Percentiles rank a stretch among this genome's conserved stretches.
phyloP scores from a whole-genome alignment of 2,113 vertebrate genomes.

The Triplophysa tibetana region DNA sequence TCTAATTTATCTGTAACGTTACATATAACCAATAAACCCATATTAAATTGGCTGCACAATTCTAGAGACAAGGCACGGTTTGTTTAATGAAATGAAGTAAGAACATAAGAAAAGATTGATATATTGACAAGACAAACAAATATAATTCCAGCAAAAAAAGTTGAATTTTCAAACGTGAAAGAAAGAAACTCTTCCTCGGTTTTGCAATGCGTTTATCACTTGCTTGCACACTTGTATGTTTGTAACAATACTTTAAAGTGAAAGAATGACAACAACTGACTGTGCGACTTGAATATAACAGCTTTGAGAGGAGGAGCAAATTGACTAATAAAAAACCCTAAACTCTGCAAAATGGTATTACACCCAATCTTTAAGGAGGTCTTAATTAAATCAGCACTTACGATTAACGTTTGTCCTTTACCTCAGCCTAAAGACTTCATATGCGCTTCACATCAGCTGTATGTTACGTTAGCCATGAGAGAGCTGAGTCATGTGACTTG shows the following conservation, averaged over 20 bases:
- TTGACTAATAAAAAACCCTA: too few species aligned
- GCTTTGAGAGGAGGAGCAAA: neutral
- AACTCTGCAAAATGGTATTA: neutral
- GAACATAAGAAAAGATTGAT: neutral
- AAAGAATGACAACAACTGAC: neutral
- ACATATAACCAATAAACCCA: neutral
- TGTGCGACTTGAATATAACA: neutral
- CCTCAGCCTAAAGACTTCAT: neutral
- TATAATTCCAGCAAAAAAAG: neutral
- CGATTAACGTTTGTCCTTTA: neutral
- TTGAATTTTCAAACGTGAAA: neutral
- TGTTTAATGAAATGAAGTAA: neutral
- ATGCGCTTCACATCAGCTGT: neutral
- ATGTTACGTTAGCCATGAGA: slow-evolving; percentile 13
- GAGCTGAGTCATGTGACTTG: slow-evolving; percentile 70
- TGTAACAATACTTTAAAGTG: slow-evolving; percentile 1
- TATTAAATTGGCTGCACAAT: neutral
- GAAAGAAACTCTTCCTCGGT: too few species aligned
- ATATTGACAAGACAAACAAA: too few species aligned
- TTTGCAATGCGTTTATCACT: too few species aligned
- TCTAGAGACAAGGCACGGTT: neutral
- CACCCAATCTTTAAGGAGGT: neutral
- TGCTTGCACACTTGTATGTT: neutral
- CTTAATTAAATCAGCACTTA: slow-evolving; percentile 28
- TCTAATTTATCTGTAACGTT: neutral